Evolutionary conservation across 1,140 invertebrate genomes (phyloP), one percentile per base, ranked within the genome.

Genomic region (Lysiphlebus fabarum): DNA sequence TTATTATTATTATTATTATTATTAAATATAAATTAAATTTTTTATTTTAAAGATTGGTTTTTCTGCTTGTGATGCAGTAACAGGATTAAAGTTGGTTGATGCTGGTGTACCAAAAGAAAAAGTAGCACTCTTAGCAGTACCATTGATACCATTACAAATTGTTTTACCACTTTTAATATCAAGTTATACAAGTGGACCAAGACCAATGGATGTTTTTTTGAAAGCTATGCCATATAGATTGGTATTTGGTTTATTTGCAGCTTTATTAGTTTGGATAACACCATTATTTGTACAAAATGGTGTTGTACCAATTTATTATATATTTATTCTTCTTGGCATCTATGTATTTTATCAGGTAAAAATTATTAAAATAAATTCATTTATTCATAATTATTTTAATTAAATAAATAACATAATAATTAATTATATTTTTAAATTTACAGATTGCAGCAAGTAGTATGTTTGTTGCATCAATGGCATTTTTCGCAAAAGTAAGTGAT

Each of bases 71-170:
- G 98, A 99, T 82, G 87, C 91, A 36, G 92, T 98, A 0, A 96
- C 96, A 14, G 89, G 90, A 37, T 82, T 99, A 51, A 99, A 99
- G 81, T 79, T 99, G 17, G 90, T 98, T 7, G 96, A 99, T 78
- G 87, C 87, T 50, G 97, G 98, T 34, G 90, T 99, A 45, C 93
- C 95, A 0, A 97, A 96, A 72, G 96, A 99, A 73, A 90, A 93
- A 63, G 78, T 99, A 49, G 97, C 96, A 0, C 75, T 98, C 43
- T 81, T 99, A 68, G 90, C 91, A 8, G 86, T 99, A 12, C 95
- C 95, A 7, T 80, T 98, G 70, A 90, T 97, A 47, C 96, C 96
- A 10, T 79, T 99, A 34, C 96, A 99, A 81, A 93, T 99, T 51
- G 76, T 98, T 38, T 81, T 99, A 65, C 96, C 97, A 8, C 76